These are phyloP conservation scores for Nymphalis io DNA, from an alignment of 1,140 invertebrate species.

Conservation along the genomic window DNA sequence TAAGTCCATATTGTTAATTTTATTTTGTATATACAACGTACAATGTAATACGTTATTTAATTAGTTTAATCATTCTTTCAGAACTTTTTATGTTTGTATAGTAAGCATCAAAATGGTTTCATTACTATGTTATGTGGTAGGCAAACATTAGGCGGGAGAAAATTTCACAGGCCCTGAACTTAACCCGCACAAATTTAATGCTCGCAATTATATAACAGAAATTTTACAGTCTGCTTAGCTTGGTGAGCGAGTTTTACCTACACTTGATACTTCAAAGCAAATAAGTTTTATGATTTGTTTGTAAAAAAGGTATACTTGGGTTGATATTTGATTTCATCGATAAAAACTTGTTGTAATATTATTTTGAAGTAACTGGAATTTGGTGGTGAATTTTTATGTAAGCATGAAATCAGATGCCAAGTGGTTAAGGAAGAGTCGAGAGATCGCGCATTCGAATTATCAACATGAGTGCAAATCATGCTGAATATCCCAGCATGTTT, in stretches of 20 bases:
- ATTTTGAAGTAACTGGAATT: no score
- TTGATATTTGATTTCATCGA: no score
- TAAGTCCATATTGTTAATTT: no score
- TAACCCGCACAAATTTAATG: constrained; percentile 10
- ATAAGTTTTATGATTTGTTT: background rate
- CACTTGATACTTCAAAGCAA: background rate
- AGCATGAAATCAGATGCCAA: no score
- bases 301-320: background rate
- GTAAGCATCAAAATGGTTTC: constrained; percentile 16
- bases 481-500: no score
- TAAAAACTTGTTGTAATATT: no score
- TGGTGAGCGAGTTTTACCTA: constrained; percentile 9
- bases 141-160: constrained; percentile 11
- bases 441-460: no score
- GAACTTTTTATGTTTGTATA: constrained; percentile 8
- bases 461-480: no score
- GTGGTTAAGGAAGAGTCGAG: no score
- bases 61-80: background rate
- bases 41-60: background rate
- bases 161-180: constrained; percentile 4
- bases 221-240: constrained; percentile 5
- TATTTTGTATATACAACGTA: no score
- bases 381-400: no score
- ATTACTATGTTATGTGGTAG: constrained; percentile 19
- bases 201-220: constrained; percentile 13